phyloP scores from a whole-genome alignment of 92 coral and sea anemone species.

The Zoanthus gigantus region DNA sequence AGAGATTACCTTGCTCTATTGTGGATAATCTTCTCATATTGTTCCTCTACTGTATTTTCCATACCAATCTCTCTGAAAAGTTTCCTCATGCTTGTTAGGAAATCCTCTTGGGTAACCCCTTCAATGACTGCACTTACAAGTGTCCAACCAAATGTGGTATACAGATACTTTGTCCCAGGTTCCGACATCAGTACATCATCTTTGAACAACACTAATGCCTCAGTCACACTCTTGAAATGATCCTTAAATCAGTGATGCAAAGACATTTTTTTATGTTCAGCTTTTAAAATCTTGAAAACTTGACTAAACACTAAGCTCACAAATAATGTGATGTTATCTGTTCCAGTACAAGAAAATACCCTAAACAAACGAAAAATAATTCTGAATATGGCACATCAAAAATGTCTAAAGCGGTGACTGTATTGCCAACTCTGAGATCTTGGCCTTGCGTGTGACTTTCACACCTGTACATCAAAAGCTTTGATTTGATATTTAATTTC shows the following conservation, averaged over 20 bases:
- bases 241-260: slow-evolving; percentile 47
- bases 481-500: no score
- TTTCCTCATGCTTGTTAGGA: slow-evolving; percentile 77
- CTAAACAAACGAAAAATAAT: no score
- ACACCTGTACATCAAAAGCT: no score
- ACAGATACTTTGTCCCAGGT: slow-evolving; percentile 86
- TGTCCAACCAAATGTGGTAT: slow-evolving; percentile 94
- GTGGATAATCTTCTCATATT: slow-evolving; percentile 70
- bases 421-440: no score
- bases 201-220: slow-evolving; percentile 82
- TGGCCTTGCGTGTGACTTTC: no score
- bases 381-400: no score
- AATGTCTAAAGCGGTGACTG: no score
- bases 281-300: not conserved
- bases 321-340: no score
- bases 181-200: slow-evolving; percentile 80
- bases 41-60: slow-evolving; percentile 87
- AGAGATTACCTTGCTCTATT: slow-evolving; percentile 84
- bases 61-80: slow-evolving; percentile 88
- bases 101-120: slow-evolving; percentile 80
- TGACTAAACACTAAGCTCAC: not conserved
- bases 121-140: slow-evolving; percentile 92
- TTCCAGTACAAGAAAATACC: no score
- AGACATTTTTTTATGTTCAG: not conserved
- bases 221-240: slow-evolving; percentile 78